Conservation (phyloP, 2,888 invertebrate genomes). For the Cataglyphis altisquamis region DNA sequence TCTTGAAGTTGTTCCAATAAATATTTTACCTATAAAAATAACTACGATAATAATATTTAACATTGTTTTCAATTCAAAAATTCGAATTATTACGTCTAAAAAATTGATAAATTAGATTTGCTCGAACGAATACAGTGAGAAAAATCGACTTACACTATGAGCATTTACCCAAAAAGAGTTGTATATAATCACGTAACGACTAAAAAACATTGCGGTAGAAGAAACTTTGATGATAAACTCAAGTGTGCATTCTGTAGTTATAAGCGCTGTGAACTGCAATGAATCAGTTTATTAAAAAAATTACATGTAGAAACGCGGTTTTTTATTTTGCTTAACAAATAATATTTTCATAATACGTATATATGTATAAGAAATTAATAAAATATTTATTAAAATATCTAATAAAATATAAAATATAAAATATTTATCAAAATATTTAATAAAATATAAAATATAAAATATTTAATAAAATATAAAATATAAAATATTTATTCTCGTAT, state of each 20-base stretch:
- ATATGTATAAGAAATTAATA: no score
- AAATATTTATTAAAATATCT: no score
- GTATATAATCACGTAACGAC: background rate
- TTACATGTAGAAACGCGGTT: no score
- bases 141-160: background rate
- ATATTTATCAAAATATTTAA: no score
- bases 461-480: no score
- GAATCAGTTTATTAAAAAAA: no score
- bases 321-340: no score
- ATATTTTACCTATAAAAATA: background rate
- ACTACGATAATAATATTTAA: background rate
- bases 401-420: no score
- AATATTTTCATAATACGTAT: no score
- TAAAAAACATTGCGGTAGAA: background rate
- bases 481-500: no score
- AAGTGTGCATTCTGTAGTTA: background rate
- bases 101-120: background rate
- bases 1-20: slow-evolving; percentile 18
- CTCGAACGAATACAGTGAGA: background rate
- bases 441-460: no score
- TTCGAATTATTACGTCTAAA: background rate
- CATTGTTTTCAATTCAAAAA: background rate
- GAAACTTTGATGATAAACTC: background rate
- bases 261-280: no score
- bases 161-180: background rate